phyloP scores from a whole-genome alignment of 1,140 invertebrate species.

The Acromyrmex echinatior region DNA sequence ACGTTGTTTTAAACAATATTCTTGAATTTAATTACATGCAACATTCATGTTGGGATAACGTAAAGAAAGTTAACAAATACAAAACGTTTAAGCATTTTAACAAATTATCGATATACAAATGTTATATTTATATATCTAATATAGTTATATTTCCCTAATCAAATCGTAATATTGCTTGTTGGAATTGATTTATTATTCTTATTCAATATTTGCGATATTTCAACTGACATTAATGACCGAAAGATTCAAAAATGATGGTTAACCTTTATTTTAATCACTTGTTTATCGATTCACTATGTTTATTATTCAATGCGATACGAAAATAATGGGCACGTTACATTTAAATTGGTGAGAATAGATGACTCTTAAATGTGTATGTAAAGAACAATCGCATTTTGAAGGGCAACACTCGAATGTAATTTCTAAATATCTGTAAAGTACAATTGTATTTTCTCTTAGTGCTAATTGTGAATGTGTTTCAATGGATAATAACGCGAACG shows the following conservation, averaged over 20 bases:
- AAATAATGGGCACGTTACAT: neutral
- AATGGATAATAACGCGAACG: neutral
- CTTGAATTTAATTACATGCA: neutral
- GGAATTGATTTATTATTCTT: neutral
- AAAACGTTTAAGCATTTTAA: neutral
- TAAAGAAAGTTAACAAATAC: neutral
- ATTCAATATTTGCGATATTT: neutral
- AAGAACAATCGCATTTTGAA: neutral
- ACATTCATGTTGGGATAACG: neutral
- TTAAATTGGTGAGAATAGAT: neutral
- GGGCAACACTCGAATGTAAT: neutral
- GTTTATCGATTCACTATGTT: neutral
- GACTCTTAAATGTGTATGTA: neutral
- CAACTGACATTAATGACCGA: neutral
- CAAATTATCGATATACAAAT: neutral
- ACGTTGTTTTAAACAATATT: neutral
- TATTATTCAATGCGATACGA: neutral
- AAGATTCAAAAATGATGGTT: neutral
- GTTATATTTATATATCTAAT: neutral
- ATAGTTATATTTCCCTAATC: neutral
- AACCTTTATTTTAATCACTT: neutral
- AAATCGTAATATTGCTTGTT: neutral
- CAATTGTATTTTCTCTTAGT: neutral
- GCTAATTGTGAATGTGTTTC: neutral
- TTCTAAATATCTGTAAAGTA: neutral